A percentile compares a stretch with the other conserved stretches of the same genome.
These are phyloP conservation scores for Myrmecobius fasciatus DNA, from an alignment of 2,113 vertebrate species.

Conservation along the genomic window DNA sequence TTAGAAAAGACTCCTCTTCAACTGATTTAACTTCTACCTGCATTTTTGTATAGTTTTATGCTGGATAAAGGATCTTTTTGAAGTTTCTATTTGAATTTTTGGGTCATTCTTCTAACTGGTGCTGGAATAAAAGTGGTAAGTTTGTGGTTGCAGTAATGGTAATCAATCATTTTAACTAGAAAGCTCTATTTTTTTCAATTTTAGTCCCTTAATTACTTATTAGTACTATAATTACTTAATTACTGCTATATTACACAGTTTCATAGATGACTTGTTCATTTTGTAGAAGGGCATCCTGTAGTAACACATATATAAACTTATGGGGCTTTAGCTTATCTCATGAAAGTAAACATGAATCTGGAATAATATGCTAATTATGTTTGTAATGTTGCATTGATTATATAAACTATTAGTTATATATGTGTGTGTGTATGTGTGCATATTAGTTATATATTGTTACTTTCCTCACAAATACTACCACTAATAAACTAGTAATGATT, in stretches of 20 bases:
- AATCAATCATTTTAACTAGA: too few relatives aligned
- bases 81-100: too few relatives aligned
- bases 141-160: too few relatives aligned
- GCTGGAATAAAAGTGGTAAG: too few relatives aligned
- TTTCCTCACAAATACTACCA: slow-evolving; percentile 1
- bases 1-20: too few relatives aligned
- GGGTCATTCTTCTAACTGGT: too few relatives aligned
- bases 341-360: neutral
- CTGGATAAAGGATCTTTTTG: too few relatives aligned
- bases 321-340: neutral
- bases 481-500: neutral
- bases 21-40: too few relatives aligned
- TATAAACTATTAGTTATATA: neutral
- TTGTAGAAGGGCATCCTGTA: neutral
- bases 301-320: neutral
- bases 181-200: neutral
- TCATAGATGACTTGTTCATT: slow-evolving; percentile 11
- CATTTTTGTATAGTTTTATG: too few relatives aligned
- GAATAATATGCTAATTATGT: neutral
- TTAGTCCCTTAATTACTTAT: too few relatives aligned
- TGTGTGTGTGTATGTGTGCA: too few relatives aligned
- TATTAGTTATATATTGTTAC: neutral
- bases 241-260: slow-evolving; percentile 30
- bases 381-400: neutral
- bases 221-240: too few relatives aligned